Percentiles rank a stretch among this genome's conserved stretches.
Conservation (phyloP, 2,888 invertebrate species). For the Pardosa pseudoannulata region DNA sequence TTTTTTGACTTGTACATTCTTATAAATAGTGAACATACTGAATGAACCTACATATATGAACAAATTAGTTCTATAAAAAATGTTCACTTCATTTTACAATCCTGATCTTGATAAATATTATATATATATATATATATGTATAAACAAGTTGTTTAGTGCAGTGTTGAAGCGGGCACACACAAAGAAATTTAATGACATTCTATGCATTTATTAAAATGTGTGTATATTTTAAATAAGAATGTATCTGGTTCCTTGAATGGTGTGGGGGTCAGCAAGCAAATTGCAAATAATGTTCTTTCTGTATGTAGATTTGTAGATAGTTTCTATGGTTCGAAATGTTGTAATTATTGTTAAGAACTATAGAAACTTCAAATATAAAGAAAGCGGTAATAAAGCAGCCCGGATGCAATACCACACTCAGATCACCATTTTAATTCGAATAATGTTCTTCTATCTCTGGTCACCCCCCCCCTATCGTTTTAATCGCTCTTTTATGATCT, state of each 20-base stretch:
- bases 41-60: not conserved
- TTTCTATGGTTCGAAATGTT: slow-evolving; percentile 68
- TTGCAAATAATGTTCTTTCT: slow-evolving; percentile 36
- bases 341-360: slow-evolving; percentile 58
- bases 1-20: not conserved
- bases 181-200: slow-evolving; percentile 4
- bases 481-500: too few species aligned
- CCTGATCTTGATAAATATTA: slow-evolving; percentile 12
- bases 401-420: too few species aligned
- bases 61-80: not conserved
- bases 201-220: slow-evolving; percentile 22
- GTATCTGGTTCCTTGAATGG: slow-evolving; percentile 26
- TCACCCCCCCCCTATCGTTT: too few species aligned
- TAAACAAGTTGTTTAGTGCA: slow-evolving; percentile 61
- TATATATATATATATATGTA: slow-evolving; percentile 54
- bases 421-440: too few species aligned
- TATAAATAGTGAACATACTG: slow-evolving; percentile 12
- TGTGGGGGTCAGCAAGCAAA: slow-evolving; percentile 36
- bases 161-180: slow-evolving; percentile 4
- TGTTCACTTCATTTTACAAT: slow-evolving; percentile 17
- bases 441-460: too few species aligned
- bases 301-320: slow-evolving; percentile 65
- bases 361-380: slow-evolving; percentile 28
- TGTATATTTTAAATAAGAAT: slow-evolving; percentile 51
- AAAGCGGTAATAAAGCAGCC: not conserved